Evolutionary conservation across 2,797 vertebrate species (phyloP).

Genomic region (Phoxinus dragarum): DNA sequence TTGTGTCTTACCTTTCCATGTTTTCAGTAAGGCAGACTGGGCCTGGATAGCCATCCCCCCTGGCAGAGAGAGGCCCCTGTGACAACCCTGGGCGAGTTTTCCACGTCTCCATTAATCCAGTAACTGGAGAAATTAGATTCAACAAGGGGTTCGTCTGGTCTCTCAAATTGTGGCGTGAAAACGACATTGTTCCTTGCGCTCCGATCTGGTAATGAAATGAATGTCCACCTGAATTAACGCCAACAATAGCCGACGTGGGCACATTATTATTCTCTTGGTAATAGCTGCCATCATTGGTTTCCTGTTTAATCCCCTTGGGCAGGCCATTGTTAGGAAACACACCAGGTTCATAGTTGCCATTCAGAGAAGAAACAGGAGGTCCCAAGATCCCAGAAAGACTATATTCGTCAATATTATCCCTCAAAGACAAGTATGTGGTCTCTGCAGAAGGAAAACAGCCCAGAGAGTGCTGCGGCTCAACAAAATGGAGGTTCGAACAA

Average conservation of each 20-base stretch:
- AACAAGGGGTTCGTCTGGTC: constrained; percentile 95
- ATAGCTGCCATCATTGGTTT: constrained; percentile 92
- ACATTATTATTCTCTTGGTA: constrained; percentile 91
- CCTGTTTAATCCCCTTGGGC: constrained; percentile 95
- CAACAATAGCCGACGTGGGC: constrained; percentile 94
- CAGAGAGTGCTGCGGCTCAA: constrained; percentile 81
- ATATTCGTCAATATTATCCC: constrained; percentile 98
- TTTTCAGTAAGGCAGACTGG: constrained; percentile 94
- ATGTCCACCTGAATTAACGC: constrained; percentile 98
- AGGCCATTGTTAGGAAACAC: constrained; percentile 88
- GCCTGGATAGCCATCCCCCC: constrained; percentile 92
- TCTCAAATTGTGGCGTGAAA: constrained; percentile 90
- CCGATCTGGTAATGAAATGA: constrained; percentile 99
- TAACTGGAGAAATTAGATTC: constrained; percentile 94
- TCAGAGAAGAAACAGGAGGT: constrained; percentile 91
- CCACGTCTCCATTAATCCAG: constrained; percentile 95
- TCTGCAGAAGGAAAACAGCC: constrained; percentile 93
- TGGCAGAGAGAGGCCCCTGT: constrained; percentile 81
- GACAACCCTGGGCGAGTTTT: constrained; percentile 85
- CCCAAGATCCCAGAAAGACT: constrained; percentile 98
- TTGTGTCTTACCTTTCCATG: constrained; percentile 82
- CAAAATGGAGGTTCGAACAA: constrained; percentile 89
- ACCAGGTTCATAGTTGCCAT: constrained; percentile 89
- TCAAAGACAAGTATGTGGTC: constrained; percentile 95
- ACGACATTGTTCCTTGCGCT: constrained; percentile 96